Evolutionary conservation across 2,888 invertebrate species (phyloP).

Genomic region (Cremastobaeus sp.): DNA sequence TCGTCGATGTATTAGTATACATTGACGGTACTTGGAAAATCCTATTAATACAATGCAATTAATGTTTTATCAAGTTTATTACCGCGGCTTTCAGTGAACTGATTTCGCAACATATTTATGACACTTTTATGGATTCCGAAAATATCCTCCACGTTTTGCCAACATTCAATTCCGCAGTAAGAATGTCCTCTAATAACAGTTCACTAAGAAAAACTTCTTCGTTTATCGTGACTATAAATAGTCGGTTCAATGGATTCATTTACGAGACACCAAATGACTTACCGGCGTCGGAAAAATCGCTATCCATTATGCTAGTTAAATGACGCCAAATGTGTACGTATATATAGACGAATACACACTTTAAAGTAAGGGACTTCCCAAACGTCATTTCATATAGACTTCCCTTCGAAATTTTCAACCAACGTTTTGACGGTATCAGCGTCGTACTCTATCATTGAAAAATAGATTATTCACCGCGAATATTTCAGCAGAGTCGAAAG

Average conservation of each 20-base stretch:
- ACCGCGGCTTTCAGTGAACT: neutral
- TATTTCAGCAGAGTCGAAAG: too few species aligned
- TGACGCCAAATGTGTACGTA: conserved; percentile 23
- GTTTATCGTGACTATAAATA: conserved; percentile 56
- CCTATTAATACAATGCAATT: conserved; percentile 1
- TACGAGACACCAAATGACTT: conserved; percentile 46
- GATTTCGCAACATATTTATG: too few species aligned
- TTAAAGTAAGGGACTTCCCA: neutral
- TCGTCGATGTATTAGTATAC: too few species aligned
- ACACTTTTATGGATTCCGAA: conserved; percentile 27
- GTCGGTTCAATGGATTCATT: conserved; percentile 52
- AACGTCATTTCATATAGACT: neutral
- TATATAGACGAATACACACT: neutral
- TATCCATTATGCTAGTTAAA: conserved; percentile 38
- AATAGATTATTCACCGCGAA: too few species aligned
- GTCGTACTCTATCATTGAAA: too few species aligned
- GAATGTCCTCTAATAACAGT: conserved; percentile 48
- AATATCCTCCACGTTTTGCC: conserved; percentile 44
- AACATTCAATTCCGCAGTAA: conserved; percentile 47
- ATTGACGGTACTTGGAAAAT: too few species aligned
- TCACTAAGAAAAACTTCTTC: conserved; percentile 52
- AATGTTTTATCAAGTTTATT: conserved; percentile 3
- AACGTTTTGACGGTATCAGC: too few species aligned
- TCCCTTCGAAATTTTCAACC: neutral
- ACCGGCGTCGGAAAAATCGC: conserved; percentile 33